A percentile compares a stretch with the other conserved stretches of the same genome.
phyloP scores from a whole-genome alignment of 2,888 invertebrate species.

The Troides oblongomaculatus region DNA sequence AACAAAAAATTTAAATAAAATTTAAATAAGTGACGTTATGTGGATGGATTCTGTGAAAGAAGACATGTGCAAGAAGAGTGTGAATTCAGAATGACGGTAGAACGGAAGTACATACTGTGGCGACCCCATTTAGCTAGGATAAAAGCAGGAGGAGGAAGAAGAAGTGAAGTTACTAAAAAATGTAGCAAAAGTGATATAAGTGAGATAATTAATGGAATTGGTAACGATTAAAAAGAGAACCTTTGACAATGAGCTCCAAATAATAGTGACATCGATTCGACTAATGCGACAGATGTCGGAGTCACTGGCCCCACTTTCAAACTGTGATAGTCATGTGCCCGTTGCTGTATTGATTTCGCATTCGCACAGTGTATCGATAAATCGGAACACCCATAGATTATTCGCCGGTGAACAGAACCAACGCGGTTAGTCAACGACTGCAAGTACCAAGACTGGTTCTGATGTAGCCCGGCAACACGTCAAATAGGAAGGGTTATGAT shows the following conservation, averaged over 20 bases:
- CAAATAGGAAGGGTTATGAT: constrained; percentile 51
- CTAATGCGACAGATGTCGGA: constrained; percentile 47
- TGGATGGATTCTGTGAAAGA: too few species aligned
- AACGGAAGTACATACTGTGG: too few species aligned
- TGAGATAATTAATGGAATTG: background rate
- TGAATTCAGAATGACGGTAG: too few species aligned
- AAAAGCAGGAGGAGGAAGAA: too few species aligned
- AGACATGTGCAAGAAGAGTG: too few species aligned
- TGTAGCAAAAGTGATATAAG: background rate
- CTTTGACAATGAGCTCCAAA: constrained; percentile 33
- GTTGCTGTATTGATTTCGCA: constrained; percentile 52
- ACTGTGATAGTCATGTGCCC: constrained; percentile 40
- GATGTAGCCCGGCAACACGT: constrained; percentile 39
- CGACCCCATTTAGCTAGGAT: too few species aligned
- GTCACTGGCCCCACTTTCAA: constrained; percentile 49
- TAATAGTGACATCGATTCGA: constrained; percentile 41
- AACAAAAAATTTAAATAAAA: too few species aligned
- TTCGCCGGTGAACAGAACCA: constrained; percentile 43
- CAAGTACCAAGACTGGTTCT: constrained; percentile 58
- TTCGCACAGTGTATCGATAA: constrained; percentile 47
- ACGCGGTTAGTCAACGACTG: constrained; percentile 49
- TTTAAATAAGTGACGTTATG: too few species aligned
- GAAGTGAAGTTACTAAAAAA: too few species aligned
- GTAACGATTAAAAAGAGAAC: background rate
- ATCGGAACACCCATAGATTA: constrained; percentile 38